Conservation (phyloP, 1,140 invertebrate species). For the Sycobia sp. region DNA sequence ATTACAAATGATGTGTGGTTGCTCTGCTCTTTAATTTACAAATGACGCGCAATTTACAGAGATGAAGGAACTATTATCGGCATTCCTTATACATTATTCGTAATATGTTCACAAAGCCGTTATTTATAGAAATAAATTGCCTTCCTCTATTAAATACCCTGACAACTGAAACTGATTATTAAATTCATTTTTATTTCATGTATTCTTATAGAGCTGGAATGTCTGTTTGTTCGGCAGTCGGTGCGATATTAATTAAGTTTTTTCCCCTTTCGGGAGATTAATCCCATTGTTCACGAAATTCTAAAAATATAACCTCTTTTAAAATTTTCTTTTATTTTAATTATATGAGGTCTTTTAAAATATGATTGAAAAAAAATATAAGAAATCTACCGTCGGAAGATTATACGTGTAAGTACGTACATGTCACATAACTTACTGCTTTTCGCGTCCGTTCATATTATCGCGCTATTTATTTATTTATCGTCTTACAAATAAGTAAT, state of each 20-base stretch:
- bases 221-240: constrained; percentile 48
- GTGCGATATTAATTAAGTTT: constrained; percentile 38
- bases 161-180: constrained; percentile 43
- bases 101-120: constrained; percentile 46
- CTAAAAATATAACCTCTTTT: constrained; percentile 11
- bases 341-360: constrained; percentile 8
- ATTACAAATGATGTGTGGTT: constrained; percentile 50
- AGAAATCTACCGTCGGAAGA: constrained; percentile 27
- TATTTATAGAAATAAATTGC: constrained; percentile 43
- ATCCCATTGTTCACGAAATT: not conserved
- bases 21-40: constrained; percentile 37
- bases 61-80: constrained; percentile 58
- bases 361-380: constrained; percentile 7
- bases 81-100: constrained; percentile 49
- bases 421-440: constrained; percentile 35
- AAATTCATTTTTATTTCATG: constrained; percentile 35
- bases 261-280: constrained; percentile 16
- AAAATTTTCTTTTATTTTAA: constrained; percentile 19
- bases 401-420: constrained; percentile 29
- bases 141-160: constrained; percentile 41
- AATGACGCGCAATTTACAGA: constrained; percentile 58
- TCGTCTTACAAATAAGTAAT: constrained; percentile 45
- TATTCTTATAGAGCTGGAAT: constrained; percentile 52
- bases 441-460: constrained; percentile 38
- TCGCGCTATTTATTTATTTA: constrained; percentile 41